phyloP scores from a whole-genome alignment of 2,113 vertebrate species.

The Ascaphus truei region DNA sequence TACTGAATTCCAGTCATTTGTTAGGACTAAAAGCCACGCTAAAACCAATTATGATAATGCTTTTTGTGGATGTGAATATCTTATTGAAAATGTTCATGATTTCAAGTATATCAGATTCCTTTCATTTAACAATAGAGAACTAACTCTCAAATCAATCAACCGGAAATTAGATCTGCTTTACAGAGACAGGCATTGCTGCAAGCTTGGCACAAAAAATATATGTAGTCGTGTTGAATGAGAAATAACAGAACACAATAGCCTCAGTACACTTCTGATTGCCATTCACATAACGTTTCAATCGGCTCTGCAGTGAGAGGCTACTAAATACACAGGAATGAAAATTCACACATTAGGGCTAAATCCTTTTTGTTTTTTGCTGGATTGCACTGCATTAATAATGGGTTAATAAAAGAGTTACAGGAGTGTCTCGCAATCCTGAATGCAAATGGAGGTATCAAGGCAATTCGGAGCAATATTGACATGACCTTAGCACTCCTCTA shows the following conservation, averaged over 20 bases:
- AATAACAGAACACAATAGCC: constrained; percentile 7
- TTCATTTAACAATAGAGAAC: neutral
- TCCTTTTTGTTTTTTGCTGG: too few species aligned
- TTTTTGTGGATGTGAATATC: neutral
- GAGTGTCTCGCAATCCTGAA: too few species aligned
- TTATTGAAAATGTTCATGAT: neutral
- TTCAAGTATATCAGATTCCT: neutral
- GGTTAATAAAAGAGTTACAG: too few species aligned
- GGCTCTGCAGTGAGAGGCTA: too few species aligned
- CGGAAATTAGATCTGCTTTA: constrained; percentile 22
- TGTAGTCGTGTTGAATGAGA: constrained; percentile 1
- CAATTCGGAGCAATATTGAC: too few species aligned
- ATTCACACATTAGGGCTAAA: too few species aligned
- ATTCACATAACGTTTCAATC: neutral
- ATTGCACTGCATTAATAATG: too few species aligned
- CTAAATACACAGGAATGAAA: too few species aligned
- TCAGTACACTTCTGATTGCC: neutral
- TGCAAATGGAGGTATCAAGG: too few species aligned
- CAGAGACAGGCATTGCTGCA: neutral
- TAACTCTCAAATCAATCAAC: constrained; percentile 22
- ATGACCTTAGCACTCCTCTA: too few species aligned
- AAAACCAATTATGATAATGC: constrained; percentile 23
- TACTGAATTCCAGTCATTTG: too few species aligned
- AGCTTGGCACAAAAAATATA: neutral
- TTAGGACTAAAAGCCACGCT: neutral